phyloP scores from a whole-genome alignment of 2,797 vertebrate genomes.

The Leptodactylus fallax region DNA sequence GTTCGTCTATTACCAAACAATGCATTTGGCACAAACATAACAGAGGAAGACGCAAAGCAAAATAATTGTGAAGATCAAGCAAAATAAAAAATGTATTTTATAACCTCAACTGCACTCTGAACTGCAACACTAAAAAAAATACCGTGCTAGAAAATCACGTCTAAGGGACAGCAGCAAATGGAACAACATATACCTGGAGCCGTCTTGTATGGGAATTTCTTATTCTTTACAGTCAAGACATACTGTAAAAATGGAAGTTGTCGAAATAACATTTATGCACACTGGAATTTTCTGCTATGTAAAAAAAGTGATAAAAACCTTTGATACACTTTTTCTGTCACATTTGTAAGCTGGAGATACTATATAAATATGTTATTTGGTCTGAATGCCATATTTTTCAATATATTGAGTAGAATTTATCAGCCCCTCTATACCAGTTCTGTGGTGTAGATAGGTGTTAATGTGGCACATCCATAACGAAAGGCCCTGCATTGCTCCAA shows the following conservation, averaged over 20 bases:
- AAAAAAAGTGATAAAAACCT: too few relatives aligned
- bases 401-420: too few relatives aligned
- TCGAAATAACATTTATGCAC: too few relatives aligned
- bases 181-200: neutral
- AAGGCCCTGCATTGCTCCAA: too few relatives aligned
- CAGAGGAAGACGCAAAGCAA: neutral
- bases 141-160: neutral
- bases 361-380: too few relatives aligned
- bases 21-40: constrained; percentile 13
- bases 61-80: neutral
- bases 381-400: too few relatives aligned
- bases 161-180: neutral
- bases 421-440: too few relatives aligned
- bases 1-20: constrained; percentile 24
- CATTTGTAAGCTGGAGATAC: too few relatives aligned
- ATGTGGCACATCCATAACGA: too few relatives aligned
- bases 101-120: neutral
- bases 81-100: neutral
- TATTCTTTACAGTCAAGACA: neutral
- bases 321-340: too few relatives aligned
- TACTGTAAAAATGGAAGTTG: neutral
- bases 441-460: too few relatives aligned
- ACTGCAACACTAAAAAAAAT: neutral
- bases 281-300: too few relatives aligned
- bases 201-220: neutral